These are phyloP conservation scores for Henricia sp. DNA, from an alignment of 53 echinoderm and acorn worm species.

Conservation along the genomic window DNA sequence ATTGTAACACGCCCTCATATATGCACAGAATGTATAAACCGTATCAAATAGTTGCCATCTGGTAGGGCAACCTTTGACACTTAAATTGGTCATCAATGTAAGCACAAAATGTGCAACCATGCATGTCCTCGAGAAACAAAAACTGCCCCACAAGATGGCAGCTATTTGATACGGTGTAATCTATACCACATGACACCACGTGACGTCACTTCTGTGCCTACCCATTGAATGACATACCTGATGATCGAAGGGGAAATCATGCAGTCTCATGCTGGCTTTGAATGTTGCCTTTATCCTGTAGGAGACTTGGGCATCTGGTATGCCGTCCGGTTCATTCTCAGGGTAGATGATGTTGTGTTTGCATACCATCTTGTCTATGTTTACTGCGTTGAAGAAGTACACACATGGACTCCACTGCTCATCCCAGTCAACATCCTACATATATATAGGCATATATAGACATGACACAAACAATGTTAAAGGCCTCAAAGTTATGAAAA, in stretches of 20 bases:
- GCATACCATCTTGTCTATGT: constrained; percentile 83
- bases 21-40: too few relatives aligned
- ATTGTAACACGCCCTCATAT: neutral
- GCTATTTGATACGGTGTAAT: too few relatives aligned
- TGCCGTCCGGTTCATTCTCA: constrained; percentile 74
- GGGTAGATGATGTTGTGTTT: constrained; percentile 79
- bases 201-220: neutral
- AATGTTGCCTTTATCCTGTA: constrained; percentile 90
- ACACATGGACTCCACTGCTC: constrained; percentile 89
- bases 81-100: too few relatives aligned
- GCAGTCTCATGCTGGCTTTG: constrained; percentile 82
- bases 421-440: constrained; percentile 88
- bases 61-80: too few relatives aligned
- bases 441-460: neutral
- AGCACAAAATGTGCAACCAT: too few relatives aligned
- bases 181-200: neutral
- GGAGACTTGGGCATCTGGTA: constrained; percentile 82
- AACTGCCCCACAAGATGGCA: too few relatives aligned
- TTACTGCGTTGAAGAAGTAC: constrained; percentile 86
- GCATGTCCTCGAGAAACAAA: too few relatives aligned
- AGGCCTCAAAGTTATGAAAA: too few relatives aligned
- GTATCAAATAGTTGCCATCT: too few relatives aligned
- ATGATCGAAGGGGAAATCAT: constrained; percentile 88
- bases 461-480: too few relatives aligned
- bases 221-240: constrained; percentile 63